phyloP scores from a whole-genome alignment of 1,140 invertebrate species.

The Zaprionus lachaisei region DNA sequence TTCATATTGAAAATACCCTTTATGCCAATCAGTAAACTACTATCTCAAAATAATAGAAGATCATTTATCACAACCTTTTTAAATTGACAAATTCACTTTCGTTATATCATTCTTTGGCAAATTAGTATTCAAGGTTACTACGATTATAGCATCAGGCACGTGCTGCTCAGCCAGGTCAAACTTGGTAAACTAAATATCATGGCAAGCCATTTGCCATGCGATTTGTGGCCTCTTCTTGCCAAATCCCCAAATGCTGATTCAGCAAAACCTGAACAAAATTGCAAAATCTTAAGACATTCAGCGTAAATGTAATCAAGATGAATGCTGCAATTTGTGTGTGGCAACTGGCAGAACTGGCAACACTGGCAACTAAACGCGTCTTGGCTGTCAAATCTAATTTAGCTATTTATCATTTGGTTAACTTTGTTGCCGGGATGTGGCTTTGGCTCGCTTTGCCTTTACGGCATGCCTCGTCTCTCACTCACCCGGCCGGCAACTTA shows the following conservation, averaged over 20 bases:
- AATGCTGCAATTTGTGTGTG: slow-evolving; percentile 80
- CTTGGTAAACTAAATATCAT: neutral
- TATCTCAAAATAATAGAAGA: no score
- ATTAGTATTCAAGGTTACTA: neutral
- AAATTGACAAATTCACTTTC: neutral
- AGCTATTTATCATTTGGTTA: slow-evolving; percentile 82
- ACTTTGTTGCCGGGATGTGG: slow-evolving; percentile 52
- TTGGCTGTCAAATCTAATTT: slow-evolving; percentile 78
- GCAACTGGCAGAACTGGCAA: slow-evolving; percentile 37
- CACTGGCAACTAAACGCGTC: slow-evolving; percentile 27
- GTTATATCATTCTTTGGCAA: neutral
- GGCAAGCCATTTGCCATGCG: neutral
- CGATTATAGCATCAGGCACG: neutral
- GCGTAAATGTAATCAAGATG: slow-evolving; percentile 76
- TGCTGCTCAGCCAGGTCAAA: neutral
- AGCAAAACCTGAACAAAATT: slow-evolving; percentile 25
- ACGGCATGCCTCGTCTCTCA: neutral
- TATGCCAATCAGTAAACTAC: no score
- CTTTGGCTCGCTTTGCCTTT: slow-evolving; percentile 1
- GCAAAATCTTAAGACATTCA: slow-evolving; percentile 43
- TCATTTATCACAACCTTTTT: neutral
- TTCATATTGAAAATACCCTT: no score
- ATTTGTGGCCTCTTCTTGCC: neutral
- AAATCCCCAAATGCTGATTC: slow-evolving; percentile 16
- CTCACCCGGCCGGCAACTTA: slow-evolving; percentile 57